Evolutionary conservation across 2,888 invertebrate species (phyloP).

Genomic region (Microplitis deprimator): DNA sequence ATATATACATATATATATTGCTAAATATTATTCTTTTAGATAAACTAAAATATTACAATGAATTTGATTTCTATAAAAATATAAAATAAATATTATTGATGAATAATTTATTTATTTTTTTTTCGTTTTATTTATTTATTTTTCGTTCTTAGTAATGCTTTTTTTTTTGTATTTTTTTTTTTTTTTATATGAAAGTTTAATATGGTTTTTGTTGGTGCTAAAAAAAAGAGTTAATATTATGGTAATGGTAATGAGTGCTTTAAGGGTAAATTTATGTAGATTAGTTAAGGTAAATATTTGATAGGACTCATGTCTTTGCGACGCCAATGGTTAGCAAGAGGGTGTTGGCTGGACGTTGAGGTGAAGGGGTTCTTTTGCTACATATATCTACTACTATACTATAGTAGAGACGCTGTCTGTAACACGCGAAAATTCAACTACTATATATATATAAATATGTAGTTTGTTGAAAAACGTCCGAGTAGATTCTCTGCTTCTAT

Average conservation of each 20-base stretch:
- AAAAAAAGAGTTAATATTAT: slow-evolving; percentile 16
- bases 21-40: neutral
- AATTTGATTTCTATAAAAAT: neutral
- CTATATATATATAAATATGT: slow-evolving; percentile 25
- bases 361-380: slow-evolving; percentile 56
- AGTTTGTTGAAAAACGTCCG: slow-evolving; percentile 29
- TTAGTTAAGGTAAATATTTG: slow-evolving; percentile 32
- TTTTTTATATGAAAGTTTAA: neutral
- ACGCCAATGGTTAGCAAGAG: slow-evolving; percentile 57
- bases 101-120: neutral
- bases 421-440: slow-evolving; percentile 55
- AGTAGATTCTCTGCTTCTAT: slow-evolving; percentile 22
- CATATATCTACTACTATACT: slow-evolving; percentile 32
- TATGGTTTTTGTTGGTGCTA: neutral
- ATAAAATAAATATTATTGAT: neutral
- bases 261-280: slow-evolving; percentile 31
- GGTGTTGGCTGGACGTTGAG: slow-evolving; percentile 59
- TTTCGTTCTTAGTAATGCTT: neutral
- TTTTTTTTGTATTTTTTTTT: neutral
- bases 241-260: slow-evolving; percentile 13
- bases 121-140: neutral
- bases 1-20: neutral
- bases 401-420: slow-evolving; percentile 47
- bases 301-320: slow-evolving; percentile 27
- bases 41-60: neutral